A percentile compares a stretch with the other conserved stretches of the same genome.
Evolutionary conservation across 2,113 vertebrate species (phyloP).

Genomic region (Climacteris rufus): DNA sequence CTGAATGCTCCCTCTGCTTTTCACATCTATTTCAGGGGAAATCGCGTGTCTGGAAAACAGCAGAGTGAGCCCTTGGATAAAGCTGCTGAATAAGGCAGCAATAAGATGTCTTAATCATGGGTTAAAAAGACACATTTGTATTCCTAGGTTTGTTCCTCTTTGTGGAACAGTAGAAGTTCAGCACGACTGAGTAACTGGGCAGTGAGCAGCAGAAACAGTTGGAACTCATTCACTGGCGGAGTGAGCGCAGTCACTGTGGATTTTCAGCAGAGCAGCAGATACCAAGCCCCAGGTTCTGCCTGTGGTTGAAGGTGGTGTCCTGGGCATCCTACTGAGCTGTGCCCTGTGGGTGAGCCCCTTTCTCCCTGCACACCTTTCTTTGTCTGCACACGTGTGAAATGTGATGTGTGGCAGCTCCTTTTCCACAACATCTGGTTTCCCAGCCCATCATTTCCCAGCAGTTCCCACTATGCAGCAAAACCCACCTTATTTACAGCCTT

Average conservation of each 20-base stretch:
- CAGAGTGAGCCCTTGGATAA: background rate
- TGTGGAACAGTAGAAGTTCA: background rate
- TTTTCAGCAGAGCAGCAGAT: accelerated
- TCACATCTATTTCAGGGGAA: background rate
- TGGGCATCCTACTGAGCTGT: background rate
- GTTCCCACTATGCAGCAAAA: background rate
- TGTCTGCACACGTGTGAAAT: background rate
- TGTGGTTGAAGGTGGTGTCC: background rate
- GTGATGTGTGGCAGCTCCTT: background rate
- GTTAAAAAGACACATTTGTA: background rate
- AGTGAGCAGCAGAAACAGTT: background rate
- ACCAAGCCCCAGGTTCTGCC: background rate
- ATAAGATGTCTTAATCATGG: background rate
- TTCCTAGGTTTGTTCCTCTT: background rate
- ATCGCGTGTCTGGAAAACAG: background rate
- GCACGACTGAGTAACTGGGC: background rate
- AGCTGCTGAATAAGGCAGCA: background rate
- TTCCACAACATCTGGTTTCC: background rate
- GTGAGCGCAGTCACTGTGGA: accelerated
- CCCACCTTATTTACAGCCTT: constrained; percentile 38
- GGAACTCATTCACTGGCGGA: accelerated
- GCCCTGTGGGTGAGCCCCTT: accelerated
- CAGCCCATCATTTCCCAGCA: background rate
- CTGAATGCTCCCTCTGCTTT: background rate
- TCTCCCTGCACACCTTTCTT: background rate